Base-by-base conservation (phyloP, 2,888 invertebrate species). In the Slavum lentiscoides region DNA sequence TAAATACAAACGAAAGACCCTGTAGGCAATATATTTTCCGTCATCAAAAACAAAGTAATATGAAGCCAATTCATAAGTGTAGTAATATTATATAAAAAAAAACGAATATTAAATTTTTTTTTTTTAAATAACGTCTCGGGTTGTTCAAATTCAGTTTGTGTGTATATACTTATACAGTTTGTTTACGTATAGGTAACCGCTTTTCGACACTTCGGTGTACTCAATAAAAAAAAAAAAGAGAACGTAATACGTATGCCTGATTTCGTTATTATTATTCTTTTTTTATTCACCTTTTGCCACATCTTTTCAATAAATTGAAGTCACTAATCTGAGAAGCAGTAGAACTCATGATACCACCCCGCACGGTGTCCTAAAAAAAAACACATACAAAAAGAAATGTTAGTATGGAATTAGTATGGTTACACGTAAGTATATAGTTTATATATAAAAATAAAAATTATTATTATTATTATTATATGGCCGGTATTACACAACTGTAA, bases 261-360 rank as follows among this genome's bases (percentile, higher is more conserved):
- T 69, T 59, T 9, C 17, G 2, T 7, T 69, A 30, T 19, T 69
- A 3, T 2, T 70, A 39, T 64, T 30, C n/a, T n/a, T 62, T 6
- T 11, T 49, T 53, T 66, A 58, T 64, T 80, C 64, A 80, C 80
- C 80, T 80, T 80, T 80, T 80, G 37, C 64, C 70, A 64, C 70
- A 72, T 80, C 70, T 61, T 80, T 72, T 80, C 19, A 80, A 15
- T 58, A 80, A 80, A 55, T 70, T 80, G 64, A 80, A 80, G 49
- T 80, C 80, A 30, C 80, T 80, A 70, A 80, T 80, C 13, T 80
- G 80, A 58, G 80, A 80, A 43, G 80, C 70, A 4, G 80, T 80
- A 23, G 80, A 80, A 80, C 80, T 80, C 80, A 80, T 80, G 72
- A 70, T 58, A 55, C 30, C 67, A 59, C 55, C 53, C 55, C 37